Base-by-base conservation (phyloP, 1,140 invertebrate genomes). In the Meloidogyne exigua region DNA sequence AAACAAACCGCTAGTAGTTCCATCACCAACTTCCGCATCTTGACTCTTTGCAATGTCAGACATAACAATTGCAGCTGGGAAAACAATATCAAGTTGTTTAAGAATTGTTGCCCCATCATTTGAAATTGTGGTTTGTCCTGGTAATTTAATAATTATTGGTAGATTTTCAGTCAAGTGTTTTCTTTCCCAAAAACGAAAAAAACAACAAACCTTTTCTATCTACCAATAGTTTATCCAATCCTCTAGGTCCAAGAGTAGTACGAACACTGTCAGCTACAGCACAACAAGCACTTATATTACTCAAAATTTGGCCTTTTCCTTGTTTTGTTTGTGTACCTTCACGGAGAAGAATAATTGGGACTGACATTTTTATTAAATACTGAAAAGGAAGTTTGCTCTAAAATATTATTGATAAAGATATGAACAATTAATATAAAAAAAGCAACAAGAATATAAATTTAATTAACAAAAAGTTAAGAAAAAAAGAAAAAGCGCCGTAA, bases 81-180 rank as follows among this genome's bases (percentile, higher is more conserved):
- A 97, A 72, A 99, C 92, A 86, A 99, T 93, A 88, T 99, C 95
- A 62, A 99, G 89, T 32, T 96, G 90, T 89, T 98, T 98, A 90
- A 99, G 91, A 79, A 99, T 98, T 18, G 97, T 99, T 10, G 97
- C 97, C 26, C 97, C 97, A 90, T 99, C 97, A 88, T 99, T 99
- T 1, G 96, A 99, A 83, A 99, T 98, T 0, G 95, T 96, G 0
- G 94, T 92, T 88, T 94, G 94, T 3, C 94, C 91, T 90, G 36
- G 3, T 39, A 39, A 39, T 39, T 39, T 9, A 39, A 9, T 39
- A 39, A 32, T 3, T 3, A 32, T 2, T 32, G n/a, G n/a, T n/a
- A n/a, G n/a, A n/a, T n/a, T n/a, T n/a, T n/a, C n/a, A n/a, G n/a
- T n/a, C n/a, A n/a, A n/a, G n/a, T n/a, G n/a, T n/a, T n/a, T n/a